Evolutionary conservation across 2,797 vertebrate species (phyloP), one percentile per base, ranked within the genome.

Genomic region (Micropoecilia bifurca): DNA sequence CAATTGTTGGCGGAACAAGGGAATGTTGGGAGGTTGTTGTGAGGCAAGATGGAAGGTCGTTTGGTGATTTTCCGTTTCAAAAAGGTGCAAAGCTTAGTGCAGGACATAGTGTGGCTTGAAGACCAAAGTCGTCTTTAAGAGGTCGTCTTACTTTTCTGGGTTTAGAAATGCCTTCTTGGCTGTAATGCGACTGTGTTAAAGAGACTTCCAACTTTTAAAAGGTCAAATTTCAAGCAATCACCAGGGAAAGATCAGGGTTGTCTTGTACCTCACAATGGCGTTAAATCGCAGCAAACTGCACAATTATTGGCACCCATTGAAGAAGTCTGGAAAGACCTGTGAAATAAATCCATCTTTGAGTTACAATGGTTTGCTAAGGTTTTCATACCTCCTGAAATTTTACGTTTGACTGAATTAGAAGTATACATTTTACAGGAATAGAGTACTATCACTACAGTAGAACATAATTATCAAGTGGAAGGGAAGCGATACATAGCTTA

Each of bases 1-100:
- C 91, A 93, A 90, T 94, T 94, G 92, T 93, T 94, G 89, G 87
- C 71, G 13, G 53, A 85, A 76, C 78, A 69, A 68, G 33, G 85
- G 86, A 81, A 87, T 84, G 88, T 81, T 83, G 84, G 80, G 55
- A 86, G 79, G 89, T 78, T 71, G 80, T 73, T 75, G 73, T 46
- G 45, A 66, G 76, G 71, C 36, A 82, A 82, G 80, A 86, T 79
- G 86, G 86, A 48, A 83, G 63, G 81, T 86, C 59, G 81, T 83
- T 66, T 66, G 39, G 57, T 80, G 81, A 83, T 79, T 66, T 75
- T 71, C 66, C 33, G 73, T 74, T 86, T 85, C 75, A 87, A 87
- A 88, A 87, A 88, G 71, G 77, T 59, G 74, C 41, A 79, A 57
- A 80, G 36, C 45, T 84, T 55, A 76, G 76, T 71, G 47, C 7